phyloP scores from a whole-genome alignment of 2,113 vertebrate genomes.

The Scopus umbretta region DNA sequence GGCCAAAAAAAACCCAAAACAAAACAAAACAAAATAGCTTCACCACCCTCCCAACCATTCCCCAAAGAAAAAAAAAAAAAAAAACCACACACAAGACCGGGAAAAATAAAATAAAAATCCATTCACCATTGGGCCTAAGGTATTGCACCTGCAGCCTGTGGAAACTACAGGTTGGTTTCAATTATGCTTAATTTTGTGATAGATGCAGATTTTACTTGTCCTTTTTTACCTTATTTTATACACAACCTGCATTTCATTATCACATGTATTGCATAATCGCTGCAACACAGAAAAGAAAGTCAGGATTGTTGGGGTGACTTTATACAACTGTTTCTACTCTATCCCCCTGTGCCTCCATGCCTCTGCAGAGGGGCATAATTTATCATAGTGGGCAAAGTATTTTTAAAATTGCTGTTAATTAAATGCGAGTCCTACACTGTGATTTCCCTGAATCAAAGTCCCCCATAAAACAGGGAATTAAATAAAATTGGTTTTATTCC shows the following conservation, averaged over 20 bases:
- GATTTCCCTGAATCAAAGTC: neutral
- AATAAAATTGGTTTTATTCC: neutral
- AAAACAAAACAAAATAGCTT: neutral
- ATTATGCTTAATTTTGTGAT: neutral
- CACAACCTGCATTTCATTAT: neutral
- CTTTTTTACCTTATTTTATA: neutral
- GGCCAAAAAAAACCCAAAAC: accelerated
- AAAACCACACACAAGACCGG: neutral
- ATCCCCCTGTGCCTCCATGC: neutral
- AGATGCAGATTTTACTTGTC: neutral
- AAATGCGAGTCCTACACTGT: neutral
- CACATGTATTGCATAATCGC: neutral
- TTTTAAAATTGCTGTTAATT: neutral
- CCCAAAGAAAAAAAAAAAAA: neutral
- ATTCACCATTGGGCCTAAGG: neutral
- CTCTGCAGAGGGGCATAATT: neutral
- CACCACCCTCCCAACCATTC: neutral
- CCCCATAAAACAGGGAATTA: neutral
- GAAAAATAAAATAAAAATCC: neutral
- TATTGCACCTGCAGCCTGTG: neutral
- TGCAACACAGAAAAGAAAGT: neutral
- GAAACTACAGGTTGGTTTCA: neutral
- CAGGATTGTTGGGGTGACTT: neutral
- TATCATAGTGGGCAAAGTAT: neutral
- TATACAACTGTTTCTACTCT: neutral